phyloP scores from a whole-genome alignment of 2,113 vertebrate genomes.

The Vireo altiloquus region DNA sequence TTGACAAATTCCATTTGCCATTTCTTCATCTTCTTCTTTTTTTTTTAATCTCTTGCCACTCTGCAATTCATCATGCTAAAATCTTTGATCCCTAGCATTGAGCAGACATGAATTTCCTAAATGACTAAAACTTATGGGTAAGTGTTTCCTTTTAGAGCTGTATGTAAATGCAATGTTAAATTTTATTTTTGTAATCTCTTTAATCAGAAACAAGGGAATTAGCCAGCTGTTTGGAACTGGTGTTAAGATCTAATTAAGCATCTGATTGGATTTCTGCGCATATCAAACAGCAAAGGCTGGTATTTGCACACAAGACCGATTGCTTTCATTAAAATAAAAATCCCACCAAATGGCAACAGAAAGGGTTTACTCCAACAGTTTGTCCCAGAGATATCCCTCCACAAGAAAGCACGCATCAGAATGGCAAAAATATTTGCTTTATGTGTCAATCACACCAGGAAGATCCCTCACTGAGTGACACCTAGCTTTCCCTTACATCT shows the following conservation, averaged over 20 bases:
- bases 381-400: constrained; percentile 58
- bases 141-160: constrained; percentile 66
- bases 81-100: constrained; percentile 19
- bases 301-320: constrained; percentile 76
- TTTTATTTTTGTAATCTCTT: constrained; percentile 95
- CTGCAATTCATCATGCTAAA: constrained; percentile 29
- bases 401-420: constrained; percentile 65
- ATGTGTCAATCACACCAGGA: constrained; percentile 74
- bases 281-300: constrained; percentile 77
- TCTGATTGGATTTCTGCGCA: constrained; percentile 92
- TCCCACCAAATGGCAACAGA: constrained; percentile 50
- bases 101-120: constrained; percentile 50
- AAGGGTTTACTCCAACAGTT: constrained; percentile 57
- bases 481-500: constrained; percentile 53
- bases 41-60: background rate
- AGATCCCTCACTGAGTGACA: constrained; percentile 59
- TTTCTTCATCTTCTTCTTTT: background rate
- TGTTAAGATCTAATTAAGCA: constrained; percentile 97
- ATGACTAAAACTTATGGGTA: constrained; percentile 62
- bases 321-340: constrained; percentile 71
- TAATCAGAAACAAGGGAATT: constrained; percentile 97
- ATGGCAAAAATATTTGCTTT: constrained; percentile 62
- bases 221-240: constrained; percentile 91
- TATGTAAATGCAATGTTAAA: constrained; percentile 86
- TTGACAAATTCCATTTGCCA: constrained; percentile 17